A percentile compares a stretch with the other conserved stretches of the same genome.
These are phyloP conservation scores for Philopotamus ludificatus DNA, from an alignment of 1,140 invertebrate species.

Conservation along the genomic window DNA sequence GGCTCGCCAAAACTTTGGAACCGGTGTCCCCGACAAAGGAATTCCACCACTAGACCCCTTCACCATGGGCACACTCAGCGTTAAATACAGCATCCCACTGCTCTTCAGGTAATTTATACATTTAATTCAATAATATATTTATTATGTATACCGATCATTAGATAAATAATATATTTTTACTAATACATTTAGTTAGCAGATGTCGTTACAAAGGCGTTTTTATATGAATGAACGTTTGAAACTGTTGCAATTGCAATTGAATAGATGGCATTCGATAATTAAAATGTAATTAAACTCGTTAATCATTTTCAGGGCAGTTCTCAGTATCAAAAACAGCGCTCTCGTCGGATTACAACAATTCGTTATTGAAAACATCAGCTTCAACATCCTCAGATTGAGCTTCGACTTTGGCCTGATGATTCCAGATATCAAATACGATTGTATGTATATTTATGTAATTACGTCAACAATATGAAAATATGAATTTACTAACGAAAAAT, in stretches of 20 bases:
- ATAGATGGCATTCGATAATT: neutral
- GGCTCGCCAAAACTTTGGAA: slow-evolving; percentile 22
- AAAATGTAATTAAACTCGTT: neutral
- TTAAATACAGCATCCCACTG: neutral
- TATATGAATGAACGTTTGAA: too few species aligned
- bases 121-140: neutral
- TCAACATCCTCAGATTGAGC: slow-evolving; percentile 23
- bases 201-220: too few species aligned
- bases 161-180: too few species aligned
- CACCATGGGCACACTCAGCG: slow-evolving; percentile 14
- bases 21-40: slow-evolving; percentile 31
- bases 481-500: neutral
- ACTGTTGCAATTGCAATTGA: slow-evolving; percentile 5
- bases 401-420: slow-evolving; percentile 24
- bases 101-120: slow-evolving; percentile 4
- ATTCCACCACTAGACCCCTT: slow-evolving; percentile 39
- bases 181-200: too few species aligned
- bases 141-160: too few species aligned
- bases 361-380: slow-evolving; percentile 26
- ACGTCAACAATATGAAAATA: neutral
- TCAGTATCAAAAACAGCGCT: slow-evolving; percentile 13
- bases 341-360: slow-evolving; percentile 25
- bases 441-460: slow-evolving; percentile 9
- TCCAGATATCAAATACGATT: slow-evolving; percentile 20
- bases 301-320: slow-evolving; percentile 13